Percentiles rank a stretch among this genome's conserved stretches.
phyloP scores from a whole-genome alignment of 2,888 invertebrate genomes.

The Acanthosepion lycidas region DNA sequence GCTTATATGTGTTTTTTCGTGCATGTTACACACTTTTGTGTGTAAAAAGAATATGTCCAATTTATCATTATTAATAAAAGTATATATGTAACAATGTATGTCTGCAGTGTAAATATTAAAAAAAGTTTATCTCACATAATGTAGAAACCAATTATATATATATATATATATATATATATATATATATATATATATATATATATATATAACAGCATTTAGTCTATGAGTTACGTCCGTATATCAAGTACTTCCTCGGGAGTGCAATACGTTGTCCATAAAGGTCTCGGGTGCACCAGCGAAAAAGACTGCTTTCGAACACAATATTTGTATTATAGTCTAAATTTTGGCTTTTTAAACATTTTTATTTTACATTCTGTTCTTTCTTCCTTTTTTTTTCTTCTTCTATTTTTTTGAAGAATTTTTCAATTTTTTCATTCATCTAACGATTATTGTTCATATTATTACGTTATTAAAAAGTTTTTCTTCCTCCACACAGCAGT shows the following conservation, averaged over 20 bases:
- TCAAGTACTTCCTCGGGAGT: not conserved
- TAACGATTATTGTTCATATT: not conserved
- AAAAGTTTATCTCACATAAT: not conserved
- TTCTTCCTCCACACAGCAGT: not conserved
- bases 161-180: conserved; percentile 33
- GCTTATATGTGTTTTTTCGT: not conserved
- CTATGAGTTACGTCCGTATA: not conserved
- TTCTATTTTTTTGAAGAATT: not conserved
- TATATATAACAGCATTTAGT: not conserved
- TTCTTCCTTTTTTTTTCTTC: not conserved
- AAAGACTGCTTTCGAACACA: not conserved
- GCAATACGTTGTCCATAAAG: not conserved
- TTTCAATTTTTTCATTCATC: not conserved
- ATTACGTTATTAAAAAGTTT: not conserved
- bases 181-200: not conserved
- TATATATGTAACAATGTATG: not conserved
- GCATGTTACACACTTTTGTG: not conserved
- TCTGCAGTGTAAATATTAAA: not conserved
- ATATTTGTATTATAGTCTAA: not conserved
- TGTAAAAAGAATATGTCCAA: not conserved
- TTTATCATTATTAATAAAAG: not conserved
- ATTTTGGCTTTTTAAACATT: not conserved
- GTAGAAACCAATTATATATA: not conserved
- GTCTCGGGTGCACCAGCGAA: not conserved
- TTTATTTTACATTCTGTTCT: not conserved